phyloP scores from a whole-genome alignment of 2,113 vertebrate species.

The Pantherophis guttatus region DNA sequence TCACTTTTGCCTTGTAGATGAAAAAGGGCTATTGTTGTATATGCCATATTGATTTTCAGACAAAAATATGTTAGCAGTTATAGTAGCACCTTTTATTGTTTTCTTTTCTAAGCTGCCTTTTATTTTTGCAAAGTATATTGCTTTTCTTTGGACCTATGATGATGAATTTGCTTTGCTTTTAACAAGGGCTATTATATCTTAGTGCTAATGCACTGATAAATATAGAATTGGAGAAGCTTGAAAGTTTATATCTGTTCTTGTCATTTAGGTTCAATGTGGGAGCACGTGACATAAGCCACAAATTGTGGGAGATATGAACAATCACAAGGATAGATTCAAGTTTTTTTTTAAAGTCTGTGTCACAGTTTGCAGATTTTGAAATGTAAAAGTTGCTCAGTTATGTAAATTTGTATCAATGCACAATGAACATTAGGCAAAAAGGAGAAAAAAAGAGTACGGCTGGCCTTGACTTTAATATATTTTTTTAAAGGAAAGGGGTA shows the following conservation, averaged over 20 bases:
- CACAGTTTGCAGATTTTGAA: background rate
- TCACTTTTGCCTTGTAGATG: background rate
- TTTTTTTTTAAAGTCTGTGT: background rate
- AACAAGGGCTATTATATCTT: background rate
- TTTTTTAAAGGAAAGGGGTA: background rate
- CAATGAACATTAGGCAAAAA: background rate
- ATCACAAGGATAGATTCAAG: background rate
- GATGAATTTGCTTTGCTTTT: background rate
- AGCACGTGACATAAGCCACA: background rate
- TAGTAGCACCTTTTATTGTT: background rate
- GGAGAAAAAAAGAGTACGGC: background rate
- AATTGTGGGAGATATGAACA: background rate
- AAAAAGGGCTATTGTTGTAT: background rate
- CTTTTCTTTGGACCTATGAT: background rate
- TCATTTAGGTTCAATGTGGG: background rate
- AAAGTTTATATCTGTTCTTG: background rate
- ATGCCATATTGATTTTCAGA: background rate
- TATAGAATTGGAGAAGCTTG: background rate
- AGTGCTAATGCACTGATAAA: background rate
- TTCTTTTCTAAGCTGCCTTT: background rate
- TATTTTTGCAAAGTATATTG: background rate
- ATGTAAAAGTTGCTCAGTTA: background rate
- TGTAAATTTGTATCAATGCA: background rate
- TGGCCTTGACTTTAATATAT: background rate
- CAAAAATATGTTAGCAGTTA: background rate